Evolutionary conservation across 2,888 invertebrate species (phyloP).

Genomic region (Herminia tarsipennalis): DNA sequence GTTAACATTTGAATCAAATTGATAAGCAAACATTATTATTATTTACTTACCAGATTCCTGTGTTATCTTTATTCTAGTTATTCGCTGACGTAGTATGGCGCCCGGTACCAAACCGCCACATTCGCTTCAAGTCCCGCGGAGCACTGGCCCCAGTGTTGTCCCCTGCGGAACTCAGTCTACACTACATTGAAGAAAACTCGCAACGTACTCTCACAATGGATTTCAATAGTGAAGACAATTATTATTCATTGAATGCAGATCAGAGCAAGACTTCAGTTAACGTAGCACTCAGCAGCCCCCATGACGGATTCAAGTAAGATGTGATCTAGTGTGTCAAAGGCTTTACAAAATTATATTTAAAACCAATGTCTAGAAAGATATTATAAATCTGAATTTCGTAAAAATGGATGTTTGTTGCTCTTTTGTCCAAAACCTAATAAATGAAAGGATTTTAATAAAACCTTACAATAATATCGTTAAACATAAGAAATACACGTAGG

Average conservation of each 20-base stretch:
- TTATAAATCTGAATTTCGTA: too few species aligned
- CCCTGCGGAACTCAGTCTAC: slow-evolving; percentile 60
- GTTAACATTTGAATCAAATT: too few species aligned
- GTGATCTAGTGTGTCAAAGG: slow-evolving; percentile 4
- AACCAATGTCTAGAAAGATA: too few species aligned
- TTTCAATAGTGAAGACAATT: slow-evolving; percentile 56
- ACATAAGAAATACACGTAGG: too few species aligned
- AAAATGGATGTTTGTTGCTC: too few species aligned
- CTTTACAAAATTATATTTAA: too few species aligned
- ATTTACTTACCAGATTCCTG: neutral
- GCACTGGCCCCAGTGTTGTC: slow-evolving; percentile 67
- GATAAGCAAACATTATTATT: neutral
- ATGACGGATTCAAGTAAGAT: slow-evolving; percentile 67
- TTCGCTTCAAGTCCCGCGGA: slow-evolving; percentile 76
- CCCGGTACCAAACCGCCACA: slow-evolving; percentile 64
- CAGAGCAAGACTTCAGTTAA: slow-evolving; percentile 58
- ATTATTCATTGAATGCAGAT: slow-evolving; percentile 74
- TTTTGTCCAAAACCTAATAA: too few species aligned
- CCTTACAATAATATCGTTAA: too few species aligned
- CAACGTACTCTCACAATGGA: slow-evolving; percentile 61
- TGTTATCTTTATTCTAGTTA: slow-evolving; percentile 51
- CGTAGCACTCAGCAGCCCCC: slow-evolving; percentile 70
- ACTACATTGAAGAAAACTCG: slow-evolving; percentile 57
- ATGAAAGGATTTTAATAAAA: too few species aligned
- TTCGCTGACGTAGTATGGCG: slow-evolving; percentile 82